Evolutionary conservation across 2,888 invertebrate genomes (phyloP), one percentile per base, ranked within the genome.

Genomic region (Chymomyza procnemis): DNA sequence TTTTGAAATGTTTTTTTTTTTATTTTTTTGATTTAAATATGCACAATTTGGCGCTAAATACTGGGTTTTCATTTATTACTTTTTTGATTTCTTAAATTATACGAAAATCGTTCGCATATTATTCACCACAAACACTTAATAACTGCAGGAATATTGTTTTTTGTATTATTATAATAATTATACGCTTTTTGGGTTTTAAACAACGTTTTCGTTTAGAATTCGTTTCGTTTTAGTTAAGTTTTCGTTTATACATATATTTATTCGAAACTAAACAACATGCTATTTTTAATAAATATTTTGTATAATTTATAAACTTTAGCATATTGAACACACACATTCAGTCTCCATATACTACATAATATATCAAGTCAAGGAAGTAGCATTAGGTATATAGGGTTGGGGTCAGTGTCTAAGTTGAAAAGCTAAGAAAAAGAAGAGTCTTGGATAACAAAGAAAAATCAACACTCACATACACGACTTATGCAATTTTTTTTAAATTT

Each of bases 181-280:
- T 64, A 19, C 3, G 52, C 47, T 21, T 18, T 61, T 59, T n/a
- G 54, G 41, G 18, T 30, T 64, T n/a, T 41, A 26, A 26, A 26
- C 26, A 26, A 26, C 12, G 12, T 41, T 41, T 41, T 26, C 26
- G 12, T 16, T n/a, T n/a, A n/a, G n/a, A n/a, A n/a, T n/a, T n/a
- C n/a, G 8, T 34, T 34, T 14, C 41, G 2, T 30, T 57, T 30
- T 2, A 16, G 30, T 8, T 34, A 18, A 14, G n/a, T 41, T 50
- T 65, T 61, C 67, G 75, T 79, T 80, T 19, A 22, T 54, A 22
- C 21, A 19, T 76, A 76, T 76, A 78, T 70, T 41, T 64, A 78
- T 70, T 41, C 62, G 48, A 26, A 26, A 26, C 26, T 26, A 26
- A 26, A 26, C 26, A 26, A 26, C 26, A 26, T 26, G 26, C 26